Conservation (phyloP, 2,888 invertebrate genomes). For the Amblyteles armatorius region DNA sequence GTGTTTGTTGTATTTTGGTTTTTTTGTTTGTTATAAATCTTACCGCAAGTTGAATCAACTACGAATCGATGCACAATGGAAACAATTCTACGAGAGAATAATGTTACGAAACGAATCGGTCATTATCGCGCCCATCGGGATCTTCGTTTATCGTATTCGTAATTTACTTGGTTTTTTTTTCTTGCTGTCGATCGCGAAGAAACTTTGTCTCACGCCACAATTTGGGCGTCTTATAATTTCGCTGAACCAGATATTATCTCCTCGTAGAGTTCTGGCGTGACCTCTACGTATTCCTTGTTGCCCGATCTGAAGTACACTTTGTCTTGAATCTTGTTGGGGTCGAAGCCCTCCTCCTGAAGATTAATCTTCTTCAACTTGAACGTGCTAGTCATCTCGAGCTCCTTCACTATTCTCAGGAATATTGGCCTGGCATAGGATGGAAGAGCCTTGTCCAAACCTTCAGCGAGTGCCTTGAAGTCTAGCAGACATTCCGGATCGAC, state of each 20-base stretch:
- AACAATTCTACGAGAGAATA: slow-evolving; percentile 60
- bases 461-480: slow-evolving; percentile 84
- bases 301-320: slow-evolving; percentile 85
- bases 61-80: slow-evolving; percentile 55
- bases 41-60: slow-evolving; percentile 63
- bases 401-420: slow-evolving; percentile 87
- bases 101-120: slow-evolving; percentile 45
- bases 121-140: slow-evolving; percentile 52
- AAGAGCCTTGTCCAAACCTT: slow-evolving; percentile 84
- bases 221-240: slow-evolving; percentile 78
- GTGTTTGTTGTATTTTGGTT: slow-evolving; percentile 2
- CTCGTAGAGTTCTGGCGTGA: slow-evolving; percentile 85
- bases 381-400: slow-evolving; percentile 89
- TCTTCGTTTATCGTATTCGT: slow-evolving; percentile 24
- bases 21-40: slow-evolving; percentile 38
- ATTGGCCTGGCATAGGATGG: slow-evolving; percentile 88
- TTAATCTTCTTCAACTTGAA: slow-evolving; percentile 89
- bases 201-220: slow-evolving; percentile 28
- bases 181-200: slow-evolving; percentile 37
- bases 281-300: slow-evolving; percentile 88
- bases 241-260: slow-evolving; percentile 85
- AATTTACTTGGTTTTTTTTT: slow-evolving; percentile 22
- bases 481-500: slow-evolving; percentile 85
- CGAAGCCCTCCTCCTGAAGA: slow-evolving; percentile 88
- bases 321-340: slow-evolving; percentile 86